phyloP scores from a whole-genome alignment of 2,888 invertebrate genomes.

The Electrophaes corylata region DNA sequence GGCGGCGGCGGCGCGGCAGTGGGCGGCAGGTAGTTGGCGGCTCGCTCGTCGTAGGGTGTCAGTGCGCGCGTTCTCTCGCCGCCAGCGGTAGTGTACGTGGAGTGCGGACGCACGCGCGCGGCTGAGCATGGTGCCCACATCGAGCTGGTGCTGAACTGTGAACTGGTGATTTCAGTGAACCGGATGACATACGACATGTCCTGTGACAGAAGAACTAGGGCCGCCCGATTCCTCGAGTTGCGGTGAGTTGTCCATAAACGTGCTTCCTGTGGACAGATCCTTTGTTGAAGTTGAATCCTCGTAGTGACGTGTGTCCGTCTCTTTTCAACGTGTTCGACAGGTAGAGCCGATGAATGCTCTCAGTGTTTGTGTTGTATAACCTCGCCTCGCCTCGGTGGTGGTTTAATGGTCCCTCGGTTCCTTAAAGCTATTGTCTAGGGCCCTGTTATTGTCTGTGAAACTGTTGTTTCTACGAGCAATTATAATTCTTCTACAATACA shows the following conservation, averaged over 20 bases:
- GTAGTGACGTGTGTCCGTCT: slow-evolving; percentile 73
- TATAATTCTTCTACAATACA: slow-evolving; percentile 40
- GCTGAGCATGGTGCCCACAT: slow-evolving; percentile 71
- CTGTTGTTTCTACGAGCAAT: slow-evolving; percentile 44
- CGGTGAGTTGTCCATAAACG: slow-evolving; percentile 77
- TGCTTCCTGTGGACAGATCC: slow-evolving; percentile 68
- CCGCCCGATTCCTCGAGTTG: slow-evolving; percentile 81
- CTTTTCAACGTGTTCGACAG: slow-evolving; percentile 71
- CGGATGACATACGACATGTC: slow-evolving; percentile 75
- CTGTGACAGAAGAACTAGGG: slow-evolving; percentile 82
- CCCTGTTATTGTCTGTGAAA: slow-evolving; percentile 45
- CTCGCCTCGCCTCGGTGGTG: slow-evolving; percentile 22
- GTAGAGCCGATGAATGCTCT: slow-evolving; percentile 44
- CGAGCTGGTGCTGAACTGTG: slow-evolving; percentile 57
- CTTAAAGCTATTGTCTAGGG: slow-evolving; percentile 35
- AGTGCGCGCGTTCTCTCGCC: slow-evolving; percentile 83
- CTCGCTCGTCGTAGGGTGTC: slow-evolving; percentile 60
- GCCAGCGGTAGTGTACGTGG: slow-evolving; percentile 79
- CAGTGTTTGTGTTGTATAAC: slow-evolving; percentile 35
- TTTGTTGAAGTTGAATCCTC: slow-evolving; percentile 77
- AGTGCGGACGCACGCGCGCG: slow-evolving; percentile 72
- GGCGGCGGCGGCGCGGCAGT: slow-evolving; percentile 51
- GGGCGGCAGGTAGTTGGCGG: slow-evolving; percentile 74
- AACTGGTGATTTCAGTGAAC: slow-evolving; percentile 73
- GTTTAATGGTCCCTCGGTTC: slow-evolving; percentile 32